These are phyloP conservation scores for Linnaemya tessellans DNA, from an alignment of 2,888 invertebrate species.

Conservation along the genomic window DNA sequence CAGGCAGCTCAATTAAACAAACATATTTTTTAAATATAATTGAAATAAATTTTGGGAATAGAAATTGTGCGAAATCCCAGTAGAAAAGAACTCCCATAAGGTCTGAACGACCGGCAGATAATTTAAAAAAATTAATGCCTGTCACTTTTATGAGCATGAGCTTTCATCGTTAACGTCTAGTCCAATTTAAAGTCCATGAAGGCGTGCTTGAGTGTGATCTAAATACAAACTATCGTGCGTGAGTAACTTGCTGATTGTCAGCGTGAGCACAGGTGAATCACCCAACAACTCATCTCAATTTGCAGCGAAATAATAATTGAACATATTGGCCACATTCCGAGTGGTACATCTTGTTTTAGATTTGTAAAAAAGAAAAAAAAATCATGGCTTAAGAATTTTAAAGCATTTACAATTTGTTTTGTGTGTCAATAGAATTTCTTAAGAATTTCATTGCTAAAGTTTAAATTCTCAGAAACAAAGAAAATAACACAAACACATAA, in stretches of 20 bases:
- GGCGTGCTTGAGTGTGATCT: background rate
- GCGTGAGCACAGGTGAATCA: background rate
- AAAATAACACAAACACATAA: background rate
- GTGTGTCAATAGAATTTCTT: background rate
- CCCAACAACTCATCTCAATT: background rate
- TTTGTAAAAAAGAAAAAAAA: background rate
- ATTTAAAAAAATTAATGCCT: too few species aligned
- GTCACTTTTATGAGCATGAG: too few species aligned
- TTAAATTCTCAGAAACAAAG: background rate
- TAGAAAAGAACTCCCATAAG: too few species aligned
- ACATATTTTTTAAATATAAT: too few species aligned
- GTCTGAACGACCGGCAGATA: too few species aligned
- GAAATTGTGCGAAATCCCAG: too few species aligned
- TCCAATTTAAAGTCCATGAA: too few species aligned
- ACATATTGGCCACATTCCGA: background rate
- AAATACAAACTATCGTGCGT: background rate
- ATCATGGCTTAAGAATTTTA: background rate
- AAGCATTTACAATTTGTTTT: background rate
- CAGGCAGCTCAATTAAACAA: too few species aligned
- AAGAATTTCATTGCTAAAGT: background rate
- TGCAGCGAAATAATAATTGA: background rate
- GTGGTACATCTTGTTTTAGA: background rate
- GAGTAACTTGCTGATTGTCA: background rate
- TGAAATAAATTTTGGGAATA: too few species aligned
- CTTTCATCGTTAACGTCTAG: too few species aligned